Conservation (phyloP, 2,888 invertebrate genomes). For the Villa cingulata region DNA sequence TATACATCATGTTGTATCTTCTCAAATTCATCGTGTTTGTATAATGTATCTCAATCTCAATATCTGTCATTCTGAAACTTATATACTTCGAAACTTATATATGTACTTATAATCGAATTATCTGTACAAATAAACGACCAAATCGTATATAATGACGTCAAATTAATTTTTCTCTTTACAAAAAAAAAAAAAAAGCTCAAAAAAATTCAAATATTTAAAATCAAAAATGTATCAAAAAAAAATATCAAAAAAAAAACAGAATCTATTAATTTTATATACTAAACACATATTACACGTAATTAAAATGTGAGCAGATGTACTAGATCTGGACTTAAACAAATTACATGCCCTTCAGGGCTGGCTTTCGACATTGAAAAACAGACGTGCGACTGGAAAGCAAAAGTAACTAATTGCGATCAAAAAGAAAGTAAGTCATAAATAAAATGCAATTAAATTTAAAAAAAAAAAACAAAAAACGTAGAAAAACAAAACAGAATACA, state of each 20-base stretch:
- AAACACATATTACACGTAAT: neutral
- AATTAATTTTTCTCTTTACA: too few relatives aligned
- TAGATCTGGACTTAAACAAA: constrained; percentile 90
- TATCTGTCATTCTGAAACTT: too few relatives aligned
- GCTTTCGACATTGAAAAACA: constrained; percentile 96
- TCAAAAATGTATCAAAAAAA: neutral
- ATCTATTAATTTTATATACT: neutral
- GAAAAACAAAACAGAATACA: constrained; percentile 18
- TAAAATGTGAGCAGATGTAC: constrained; percentile 57
- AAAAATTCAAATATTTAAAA: neutral
- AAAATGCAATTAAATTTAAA: constrained; percentile 8
- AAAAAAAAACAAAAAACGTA: constrained; percentile 12
- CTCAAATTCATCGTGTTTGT: too few relatives aligned
- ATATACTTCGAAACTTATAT: too few relatives aligned
- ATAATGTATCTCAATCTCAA: too few relatives aligned
- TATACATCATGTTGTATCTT: too few relatives aligned
- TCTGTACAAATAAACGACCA: too few relatives aligned
- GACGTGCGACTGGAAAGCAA: constrained; percentile 97
- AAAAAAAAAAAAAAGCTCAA: too few relatives aligned
- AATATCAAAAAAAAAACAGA: too few relatives aligned
- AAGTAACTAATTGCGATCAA: constrained; percentile 92
- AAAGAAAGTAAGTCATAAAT: constrained; percentile 79
- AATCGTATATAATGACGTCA: too few relatives aligned
- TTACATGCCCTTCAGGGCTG: constrained; percentile 93
- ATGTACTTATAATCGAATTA: too few relatives aligned